Conservation (phyloP, 2,888 invertebrate genomes). For the Aleiodes testaceus region DNA sequence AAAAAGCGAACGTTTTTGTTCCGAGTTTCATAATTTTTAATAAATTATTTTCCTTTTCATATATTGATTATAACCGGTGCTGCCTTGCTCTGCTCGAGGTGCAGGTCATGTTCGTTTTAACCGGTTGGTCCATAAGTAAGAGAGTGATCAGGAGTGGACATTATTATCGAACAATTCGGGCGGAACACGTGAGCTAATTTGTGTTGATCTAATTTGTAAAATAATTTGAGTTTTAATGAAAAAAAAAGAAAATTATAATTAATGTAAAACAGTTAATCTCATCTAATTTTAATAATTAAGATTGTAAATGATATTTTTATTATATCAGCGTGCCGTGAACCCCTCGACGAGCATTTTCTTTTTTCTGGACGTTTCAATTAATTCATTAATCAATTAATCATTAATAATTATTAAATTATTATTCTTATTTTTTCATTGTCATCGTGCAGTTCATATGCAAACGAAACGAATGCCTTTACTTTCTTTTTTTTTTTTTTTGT, state of each 20-base stretch:
- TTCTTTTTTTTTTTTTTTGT: neutral
- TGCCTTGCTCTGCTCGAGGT: slow-evolving; percentile 57
- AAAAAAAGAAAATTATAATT: slow-evolving; percentile 5
- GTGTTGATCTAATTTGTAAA: slow-evolving; percentile 26
- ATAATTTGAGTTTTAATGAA: neutral
- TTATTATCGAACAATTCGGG: slow-evolving; percentile 42
- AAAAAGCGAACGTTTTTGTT: slow-evolving; percentile 1
- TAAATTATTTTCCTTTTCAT: slow-evolving; percentile 23
- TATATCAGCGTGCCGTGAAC: slow-evolving; percentile 33
- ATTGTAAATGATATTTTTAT: too few relatives aligned
- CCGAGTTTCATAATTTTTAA: neutral
- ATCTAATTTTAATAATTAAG: slow-evolving; percentile 27
- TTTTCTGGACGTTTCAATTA: slow-evolving; percentile 38
- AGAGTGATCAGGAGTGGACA: slow-evolving; percentile 55
- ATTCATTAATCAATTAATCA: too few relatives aligned
- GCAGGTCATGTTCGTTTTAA: slow-evolving; percentile 57
- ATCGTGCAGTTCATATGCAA: slow-evolving; percentile 49
- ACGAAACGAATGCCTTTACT: slow-evolving; percentile 46
- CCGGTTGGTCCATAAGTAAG: slow-evolving; percentile 58
- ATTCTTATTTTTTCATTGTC: slow-evolving; percentile 29
- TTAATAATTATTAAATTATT: slow-evolving; percentile 1
- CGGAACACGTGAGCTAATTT: slow-evolving; percentile 46
- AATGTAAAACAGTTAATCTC: slow-evolving; percentile 6
- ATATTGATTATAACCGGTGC: slow-evolving; percentile 53
- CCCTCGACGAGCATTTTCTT: slow-evolving; percentile 47